phyloP scores from a whole-genome alignment of 2,113 vertebrate genomes.

The Dendropsophus ebraccatus region DNA sequence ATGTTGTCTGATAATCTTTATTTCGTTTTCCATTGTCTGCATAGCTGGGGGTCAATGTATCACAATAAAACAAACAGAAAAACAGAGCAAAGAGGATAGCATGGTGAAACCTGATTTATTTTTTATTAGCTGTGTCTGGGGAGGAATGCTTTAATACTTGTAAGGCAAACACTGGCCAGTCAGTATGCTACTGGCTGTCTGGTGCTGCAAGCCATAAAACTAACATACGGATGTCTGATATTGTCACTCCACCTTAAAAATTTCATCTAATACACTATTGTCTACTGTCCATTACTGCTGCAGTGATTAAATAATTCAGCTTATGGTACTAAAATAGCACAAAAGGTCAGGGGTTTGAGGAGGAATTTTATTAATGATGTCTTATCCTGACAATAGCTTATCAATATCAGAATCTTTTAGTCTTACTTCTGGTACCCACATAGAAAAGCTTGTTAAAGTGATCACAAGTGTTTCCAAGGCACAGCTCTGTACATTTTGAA shows the following conservation, averaged over 20 bases:
- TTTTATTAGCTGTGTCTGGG: neutral
- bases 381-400: too few species aligned
- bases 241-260: neutral
- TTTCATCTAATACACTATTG: neutral
- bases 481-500: too few species aligned
- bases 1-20: neutral
- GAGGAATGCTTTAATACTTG: neutral
- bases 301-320: constrained; percentile 27
- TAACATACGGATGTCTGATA: neutral
- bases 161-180: neutral
- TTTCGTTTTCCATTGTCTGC: neutral
- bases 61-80: neutral
- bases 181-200: neutral
- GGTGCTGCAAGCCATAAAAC: neutral
- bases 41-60: neutral
- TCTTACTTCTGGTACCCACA: too few species aligned
- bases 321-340: constrained; percentile 12
- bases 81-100: neutral
- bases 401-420: too few species aligned
- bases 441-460: too few species aligned
- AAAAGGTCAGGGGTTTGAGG: neutral
- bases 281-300: neutral
- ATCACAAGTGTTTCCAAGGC: too few species aligned
- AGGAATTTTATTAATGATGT: too few species aligned
- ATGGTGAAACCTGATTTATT: neutral